Conservation (phyloP, 2,797 vertebrate species). For the Cephalopachus bancanus region DNA sequence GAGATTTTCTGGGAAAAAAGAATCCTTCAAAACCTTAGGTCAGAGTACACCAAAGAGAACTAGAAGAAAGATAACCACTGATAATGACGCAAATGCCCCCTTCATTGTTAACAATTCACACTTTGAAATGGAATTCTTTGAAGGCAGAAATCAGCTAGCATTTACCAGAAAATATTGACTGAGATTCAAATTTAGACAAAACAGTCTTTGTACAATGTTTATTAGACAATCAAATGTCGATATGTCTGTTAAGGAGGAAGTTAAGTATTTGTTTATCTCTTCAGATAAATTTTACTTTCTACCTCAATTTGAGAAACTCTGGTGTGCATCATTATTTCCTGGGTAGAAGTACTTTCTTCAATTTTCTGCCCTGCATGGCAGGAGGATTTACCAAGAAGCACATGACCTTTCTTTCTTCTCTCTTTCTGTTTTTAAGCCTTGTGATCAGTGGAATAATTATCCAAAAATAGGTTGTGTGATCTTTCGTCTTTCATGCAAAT, state of each 20-base stretch:
- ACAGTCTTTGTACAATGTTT: neutral
- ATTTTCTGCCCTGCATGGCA: rapidly evolving
- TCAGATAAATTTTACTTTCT: neutral
- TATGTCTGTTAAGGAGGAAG: neutral
- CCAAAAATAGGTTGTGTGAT: neutral
- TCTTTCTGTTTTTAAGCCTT: neutral
- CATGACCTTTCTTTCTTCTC: neutral
- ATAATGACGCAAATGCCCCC: rapidly evolving
- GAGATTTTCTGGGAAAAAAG: too few species aligned
- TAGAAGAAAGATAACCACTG: neutral
- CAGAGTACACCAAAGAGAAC: neutral
- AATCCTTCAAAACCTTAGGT: neutral
- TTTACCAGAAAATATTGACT: neutral
- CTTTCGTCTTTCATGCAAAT: neutral
- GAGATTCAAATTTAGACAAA: neutral
- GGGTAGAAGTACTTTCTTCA: rapidly evolving
- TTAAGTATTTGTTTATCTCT: neutral
- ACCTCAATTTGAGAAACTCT: rapidly evolving
- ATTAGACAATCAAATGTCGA: neutral
- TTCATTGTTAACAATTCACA: rapidly evolving
- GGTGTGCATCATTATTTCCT: rapidly evolving
- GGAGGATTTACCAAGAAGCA: neutral
- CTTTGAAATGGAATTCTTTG: neutral
- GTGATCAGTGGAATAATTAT: neutral
- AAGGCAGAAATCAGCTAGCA: neutral